Percentiles rank a stretch among this genome's conserved stretches.
Conservation (phyloP, 2,888 invertebrate species). For the Acanthosoma haemorrhoidale region DNA sequence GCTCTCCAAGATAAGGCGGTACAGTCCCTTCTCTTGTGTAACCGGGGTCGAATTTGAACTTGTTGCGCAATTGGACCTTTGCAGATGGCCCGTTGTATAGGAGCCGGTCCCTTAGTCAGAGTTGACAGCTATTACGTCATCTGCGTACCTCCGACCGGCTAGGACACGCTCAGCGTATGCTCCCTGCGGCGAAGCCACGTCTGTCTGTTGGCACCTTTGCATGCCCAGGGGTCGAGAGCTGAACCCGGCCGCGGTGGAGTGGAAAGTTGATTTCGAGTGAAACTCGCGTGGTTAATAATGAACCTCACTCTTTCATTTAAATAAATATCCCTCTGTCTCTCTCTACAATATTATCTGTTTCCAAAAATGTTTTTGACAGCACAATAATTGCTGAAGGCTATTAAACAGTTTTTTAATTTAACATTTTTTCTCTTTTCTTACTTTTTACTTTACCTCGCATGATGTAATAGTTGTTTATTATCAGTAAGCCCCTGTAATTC, state of each 20-base stretch:
- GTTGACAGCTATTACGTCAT: conserved; percentile 6
- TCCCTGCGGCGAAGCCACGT: too few relatives aligned
- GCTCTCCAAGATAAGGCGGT: neutral
- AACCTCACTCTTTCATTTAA: neutral
- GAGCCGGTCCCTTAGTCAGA: neutral
- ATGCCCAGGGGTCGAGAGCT: neutral
- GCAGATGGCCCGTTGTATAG: neutral
- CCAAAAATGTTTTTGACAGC: too few relatives aligned
- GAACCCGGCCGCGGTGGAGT: neutral
- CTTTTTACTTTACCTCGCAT: too few relatives aligned
- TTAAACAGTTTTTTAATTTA: too few relatives aligned
- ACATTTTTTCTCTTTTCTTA: too few relatives aligned
- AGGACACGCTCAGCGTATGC: too few relatives aligned
- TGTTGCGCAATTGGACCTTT: neutral
- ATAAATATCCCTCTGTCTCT: neutral
- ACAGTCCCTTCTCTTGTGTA: neutral
- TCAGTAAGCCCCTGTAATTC: too few relatives aligned
- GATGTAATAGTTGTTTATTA: too few relatives aligned
- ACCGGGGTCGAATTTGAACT: neutral
- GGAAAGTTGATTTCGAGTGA: neutral
- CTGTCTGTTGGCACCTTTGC: neutral
- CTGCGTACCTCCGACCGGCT: too few relatives aligned
- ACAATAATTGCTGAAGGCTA: too few relatives aligned
- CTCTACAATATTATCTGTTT: too few relatives aligned
- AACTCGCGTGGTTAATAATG: neutral